Evolutionary conservation across 92 coral and sea anemone species (phyloP).

Genomic region (Umimayanthus kanabou): DNA sequence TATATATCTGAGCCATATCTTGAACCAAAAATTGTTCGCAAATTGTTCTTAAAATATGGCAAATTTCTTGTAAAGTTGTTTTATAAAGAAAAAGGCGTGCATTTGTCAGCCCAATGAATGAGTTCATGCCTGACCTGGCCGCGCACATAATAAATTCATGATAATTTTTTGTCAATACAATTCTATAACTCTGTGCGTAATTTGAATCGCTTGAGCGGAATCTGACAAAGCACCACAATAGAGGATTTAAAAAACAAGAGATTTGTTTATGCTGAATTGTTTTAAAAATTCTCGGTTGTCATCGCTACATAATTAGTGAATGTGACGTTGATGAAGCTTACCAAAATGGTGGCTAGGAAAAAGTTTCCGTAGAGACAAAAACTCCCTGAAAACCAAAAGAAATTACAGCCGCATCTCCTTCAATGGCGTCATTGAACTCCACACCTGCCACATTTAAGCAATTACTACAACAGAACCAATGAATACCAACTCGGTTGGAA

Average conservation of each 20-base stretch:
- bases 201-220: conserved; percentile 6
- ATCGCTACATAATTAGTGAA: neutral
- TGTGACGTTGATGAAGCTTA: neutral
- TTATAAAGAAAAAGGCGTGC: no score
- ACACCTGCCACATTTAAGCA: neutral
- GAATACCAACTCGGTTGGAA: neutral
- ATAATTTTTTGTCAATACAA: neutral
- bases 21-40: no score
- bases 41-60: no score
- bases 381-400: neutral
- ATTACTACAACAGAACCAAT: neutral
- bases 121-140: neutral
- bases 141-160: neutral
- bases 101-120: neutral
- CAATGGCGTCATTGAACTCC: neutral
- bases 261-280: conserved; percentile 1
- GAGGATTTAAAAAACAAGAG: neutral
- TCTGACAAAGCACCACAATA: neutral
- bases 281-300: neutral
- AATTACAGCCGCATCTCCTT: neutral
- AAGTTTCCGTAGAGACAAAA: neutral
- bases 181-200: neutral
- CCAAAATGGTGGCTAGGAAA: neutral
- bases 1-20: no score
- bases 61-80: no score